These are phyloP conservation scores for Pardalotus punctatus DNA, from an alignment of 2,113 vertebrate genomes.

Conservation along the genomic window DNA sequence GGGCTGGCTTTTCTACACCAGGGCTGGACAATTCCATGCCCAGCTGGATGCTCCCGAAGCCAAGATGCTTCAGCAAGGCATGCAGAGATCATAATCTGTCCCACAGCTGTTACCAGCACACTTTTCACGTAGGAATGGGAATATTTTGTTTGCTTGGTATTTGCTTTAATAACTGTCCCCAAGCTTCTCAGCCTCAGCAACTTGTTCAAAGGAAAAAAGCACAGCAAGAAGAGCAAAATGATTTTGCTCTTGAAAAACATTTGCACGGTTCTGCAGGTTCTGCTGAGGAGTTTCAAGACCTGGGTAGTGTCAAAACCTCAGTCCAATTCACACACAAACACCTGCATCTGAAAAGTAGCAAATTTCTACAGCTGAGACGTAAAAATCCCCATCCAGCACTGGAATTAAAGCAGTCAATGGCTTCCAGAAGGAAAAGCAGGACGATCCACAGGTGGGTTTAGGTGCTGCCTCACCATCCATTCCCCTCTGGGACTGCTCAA, in stretches of 20 bases:
- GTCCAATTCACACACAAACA: neutral
- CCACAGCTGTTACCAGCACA: accelerated
- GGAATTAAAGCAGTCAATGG: neutral
- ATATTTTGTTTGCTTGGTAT: neutral
- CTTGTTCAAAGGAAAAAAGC: neutral
- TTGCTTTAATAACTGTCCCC: neutral
- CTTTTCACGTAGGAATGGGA: accelerated
- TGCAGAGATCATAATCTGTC: neutral
- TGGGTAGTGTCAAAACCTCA: neutral
- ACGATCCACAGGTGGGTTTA: neutral
- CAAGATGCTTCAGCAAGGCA: neutral
- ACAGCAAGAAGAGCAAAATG: neutral
- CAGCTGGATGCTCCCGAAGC: neutral
- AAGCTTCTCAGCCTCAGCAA: neutral
- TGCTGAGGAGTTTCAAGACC: neutral
- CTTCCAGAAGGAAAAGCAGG: neutral
- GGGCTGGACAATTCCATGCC: accelerated
- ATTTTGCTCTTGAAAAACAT: neutral
- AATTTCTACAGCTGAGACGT: neutral
- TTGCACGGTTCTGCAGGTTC: neutral
- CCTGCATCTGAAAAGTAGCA: neutral
- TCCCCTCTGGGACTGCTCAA: neutral
- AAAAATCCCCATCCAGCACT: neutral
- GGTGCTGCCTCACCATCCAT: neutral
- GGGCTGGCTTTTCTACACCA: neutral